Evolutionary conservation across 2,113 vertebrate genomes (phyloP), one percentile per base, ranked within the genome.

Genomic region (Gorsachius goisagi): DNA sequence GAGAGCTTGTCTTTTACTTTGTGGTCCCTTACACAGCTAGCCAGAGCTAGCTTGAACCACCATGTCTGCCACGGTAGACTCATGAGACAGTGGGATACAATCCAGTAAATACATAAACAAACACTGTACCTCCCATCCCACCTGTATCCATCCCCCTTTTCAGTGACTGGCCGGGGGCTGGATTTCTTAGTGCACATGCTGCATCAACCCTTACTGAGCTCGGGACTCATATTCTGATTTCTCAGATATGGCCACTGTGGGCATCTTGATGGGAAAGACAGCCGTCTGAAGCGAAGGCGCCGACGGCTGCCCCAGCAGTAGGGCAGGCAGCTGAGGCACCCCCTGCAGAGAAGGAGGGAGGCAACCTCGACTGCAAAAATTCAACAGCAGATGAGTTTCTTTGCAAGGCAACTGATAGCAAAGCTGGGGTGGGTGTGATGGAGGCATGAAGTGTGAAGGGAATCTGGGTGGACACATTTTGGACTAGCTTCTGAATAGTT

Each of bases 251-350:
- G 52, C 23, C 23, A 59, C 11, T 32, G 39, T 18, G n/a, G 41
- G 23, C 39, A 80, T 33, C 52, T 83, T 2, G 1, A 37, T 23
- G 28, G 28, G 64, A 68, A 88, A n/a, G 75, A 73, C 7, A 60
- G n/a, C 19, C 0, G 3, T 49, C 30, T 39, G 64, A 83, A 88
- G 83, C 0, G 0, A 76, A 76, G 12, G n/a, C 5, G 2, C 21
- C 84, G 75, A 69, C 27, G 52, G n/a, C 9, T 91, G 37, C 62
- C 5, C 5, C 21, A 85, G 55, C 18, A 52, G 37, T 14, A 60
- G 32, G 27, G 81, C 20, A 67, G 41, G 39, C 10, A 71, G 45
- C 14, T 67, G 55, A 73, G 55, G 71, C 18, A 88, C 18, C 23
- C 50, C 24, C 26, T 23, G 16, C 39, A 35, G 21, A 66, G 59